These are phyloP conservation scores for Panurus biarmicus DNA, from an alignment of 2,113 vertebrate species.

Conservation along the genomic window DNA sequence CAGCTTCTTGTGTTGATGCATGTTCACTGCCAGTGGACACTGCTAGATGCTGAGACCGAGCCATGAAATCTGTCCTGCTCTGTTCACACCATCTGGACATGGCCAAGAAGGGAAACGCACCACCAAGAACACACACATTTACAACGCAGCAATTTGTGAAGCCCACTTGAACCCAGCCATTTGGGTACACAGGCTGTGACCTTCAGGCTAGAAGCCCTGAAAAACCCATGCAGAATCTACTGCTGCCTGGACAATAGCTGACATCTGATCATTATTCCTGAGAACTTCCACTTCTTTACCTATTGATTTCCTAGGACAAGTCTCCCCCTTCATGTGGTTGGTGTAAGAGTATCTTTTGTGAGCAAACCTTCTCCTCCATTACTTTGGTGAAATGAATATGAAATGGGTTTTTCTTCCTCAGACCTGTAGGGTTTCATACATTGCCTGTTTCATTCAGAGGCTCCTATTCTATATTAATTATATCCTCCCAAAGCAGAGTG, in stretches of 20 bases:
- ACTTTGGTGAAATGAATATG: neutral
- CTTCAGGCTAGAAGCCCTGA: neutral
- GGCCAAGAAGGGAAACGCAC: rapidly evolving
- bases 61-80: neutral
- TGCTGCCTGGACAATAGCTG: neutral
- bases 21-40: neutral
- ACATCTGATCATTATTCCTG: neutral
- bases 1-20: neutral
- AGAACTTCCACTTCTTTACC: neutral
- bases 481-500: neutral
- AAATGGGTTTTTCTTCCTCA: neutral
- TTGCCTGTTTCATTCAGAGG: neutral
- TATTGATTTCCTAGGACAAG: neutral
- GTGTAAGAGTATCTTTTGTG: neutral
- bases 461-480: conserved; percentile 2
- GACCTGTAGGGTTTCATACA: neutral
- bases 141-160: neutral
- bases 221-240: neutral
- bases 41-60: neutral
- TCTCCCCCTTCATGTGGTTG: neutral
- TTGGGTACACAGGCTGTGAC: rapidly evolving
- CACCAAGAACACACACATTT: neutral
- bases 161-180: neutral
- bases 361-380: neutral
- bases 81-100: neutral